phyloP scores from a whole-genome alignment of 2,888 invertebrate genomes.

The Atethmia centrago region DNA sequence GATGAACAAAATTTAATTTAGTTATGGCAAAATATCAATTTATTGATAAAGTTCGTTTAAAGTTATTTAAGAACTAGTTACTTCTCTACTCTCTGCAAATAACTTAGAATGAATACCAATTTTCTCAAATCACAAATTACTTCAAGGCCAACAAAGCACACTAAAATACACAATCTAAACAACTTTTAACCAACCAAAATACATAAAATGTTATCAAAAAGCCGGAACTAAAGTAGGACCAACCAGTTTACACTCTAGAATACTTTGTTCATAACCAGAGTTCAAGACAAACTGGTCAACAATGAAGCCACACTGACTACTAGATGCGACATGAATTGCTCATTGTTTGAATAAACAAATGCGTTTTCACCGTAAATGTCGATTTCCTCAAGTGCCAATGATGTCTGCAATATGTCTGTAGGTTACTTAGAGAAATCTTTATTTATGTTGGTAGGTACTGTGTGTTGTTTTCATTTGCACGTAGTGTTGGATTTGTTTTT shows the following conservation, averaged over 20 bases:
- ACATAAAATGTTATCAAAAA: constrained; percentile 5
- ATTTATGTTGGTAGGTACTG: constrained; percentile 21
- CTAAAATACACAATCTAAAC: not conserved
- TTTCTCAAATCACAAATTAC: not conserved
- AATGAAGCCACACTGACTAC: not conserved
- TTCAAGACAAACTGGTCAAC: constrained; percentile 5
- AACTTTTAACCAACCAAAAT: not conserved
- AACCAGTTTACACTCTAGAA: constrained; percentile 6
- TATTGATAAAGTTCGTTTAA: constrained; percentile 4
- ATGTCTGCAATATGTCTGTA: constrained; percentile 39
- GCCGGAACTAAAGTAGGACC: constrained; percentile 5
- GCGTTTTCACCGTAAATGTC: constrained; percentile 48
- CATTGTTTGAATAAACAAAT: constrained; percentile 61
- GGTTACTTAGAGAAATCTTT: constrained; percentile 47
- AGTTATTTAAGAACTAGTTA: not conserved
- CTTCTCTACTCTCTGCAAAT: constrained; percentile 7
- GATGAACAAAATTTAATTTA: constrained; percentile 42
- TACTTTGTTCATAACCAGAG: not conserved
- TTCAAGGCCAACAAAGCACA: constrained; percentile 13
- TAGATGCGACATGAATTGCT: constrained; percentile 56
- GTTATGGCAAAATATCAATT: constrained; percentile 12
- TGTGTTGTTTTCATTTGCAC: constrained; percentile 20
- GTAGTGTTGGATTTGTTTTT: not conserved
- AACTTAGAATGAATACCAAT: not conserved
- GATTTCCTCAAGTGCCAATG: constrained; percentile 53